These are phyloP conservation scores for Ploceus nigricollis DNA, from an alignment of 2,113 vertebrate species.

Conservation along the genomic window DNA sequence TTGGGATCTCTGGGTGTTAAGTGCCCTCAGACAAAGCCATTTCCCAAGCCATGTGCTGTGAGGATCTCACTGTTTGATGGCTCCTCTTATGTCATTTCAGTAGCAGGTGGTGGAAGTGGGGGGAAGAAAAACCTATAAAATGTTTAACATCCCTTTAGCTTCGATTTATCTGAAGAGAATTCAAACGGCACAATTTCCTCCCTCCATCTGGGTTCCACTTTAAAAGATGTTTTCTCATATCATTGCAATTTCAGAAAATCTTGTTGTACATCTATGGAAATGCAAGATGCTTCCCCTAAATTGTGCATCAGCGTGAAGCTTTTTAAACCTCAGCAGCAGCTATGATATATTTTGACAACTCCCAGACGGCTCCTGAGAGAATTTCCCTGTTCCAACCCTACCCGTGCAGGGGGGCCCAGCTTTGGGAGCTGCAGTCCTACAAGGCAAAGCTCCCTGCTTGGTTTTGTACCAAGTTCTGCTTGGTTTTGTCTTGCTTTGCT, in stretches of 20 bases:
- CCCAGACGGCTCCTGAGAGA: not conserved
- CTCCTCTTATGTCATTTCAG: not conserved
- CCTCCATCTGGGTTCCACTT: conserved; percentile 54
- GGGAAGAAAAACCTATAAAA: not conserved
- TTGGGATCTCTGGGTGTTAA: not conserved
- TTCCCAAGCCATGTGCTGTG: not conserved
- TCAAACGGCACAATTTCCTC: conserved; percentile 39
- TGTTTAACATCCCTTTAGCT: conserved; percentile 41
- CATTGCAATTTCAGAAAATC: conserved; percentile 47
- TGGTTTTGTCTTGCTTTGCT: not conserved
- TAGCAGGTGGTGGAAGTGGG: not conserved
- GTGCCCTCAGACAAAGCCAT: not conserved
- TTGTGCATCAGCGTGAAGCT: not conserved
- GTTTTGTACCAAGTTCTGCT: not conserved
- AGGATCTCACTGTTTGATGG: not conserved
- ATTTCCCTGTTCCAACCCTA: not conserved
- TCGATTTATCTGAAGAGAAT: conserved; percentile 24
- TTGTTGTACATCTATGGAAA: conserved; percentile 32
- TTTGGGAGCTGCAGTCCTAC: not conserved
- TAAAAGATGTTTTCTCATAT: conserved; percentile 42
- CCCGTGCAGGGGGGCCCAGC: not conserved
- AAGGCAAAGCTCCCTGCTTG: not conserved
- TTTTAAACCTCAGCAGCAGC: not conserved
- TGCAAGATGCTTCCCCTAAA: conserved; percentile 11
- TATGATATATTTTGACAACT: conserved; percentile 44